A percentile compares a stretch with the other conserved stretches of the same genome.
phyloP scores from a whole-genome alignment of 2,888 invertebrate genomes.

The Chaitophorus viminalis region DNA sequence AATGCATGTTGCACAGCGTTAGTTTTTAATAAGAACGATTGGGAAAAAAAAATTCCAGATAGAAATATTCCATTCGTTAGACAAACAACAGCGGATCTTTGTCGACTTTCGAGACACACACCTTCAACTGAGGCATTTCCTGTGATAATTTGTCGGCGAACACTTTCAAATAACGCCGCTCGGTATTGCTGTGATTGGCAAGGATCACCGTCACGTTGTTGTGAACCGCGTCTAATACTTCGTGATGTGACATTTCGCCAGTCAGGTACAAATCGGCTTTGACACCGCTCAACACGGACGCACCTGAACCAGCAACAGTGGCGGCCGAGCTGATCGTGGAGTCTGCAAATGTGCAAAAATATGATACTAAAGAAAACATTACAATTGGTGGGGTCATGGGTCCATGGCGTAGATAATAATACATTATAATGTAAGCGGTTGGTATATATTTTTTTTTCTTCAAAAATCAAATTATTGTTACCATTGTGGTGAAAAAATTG shows the following conservation, averaged over 20 bases:
- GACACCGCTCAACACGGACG: slow-evolving; percentile 78
- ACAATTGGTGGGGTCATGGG: too few species aligned
- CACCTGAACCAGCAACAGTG: slow-evolving; percentile 91
- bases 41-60: too few species aligned
- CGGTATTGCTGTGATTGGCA: slow-evolving; percentile 93
- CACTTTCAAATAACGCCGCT: slow-evolving; percentile 81
- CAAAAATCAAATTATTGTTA: too few species aligned
- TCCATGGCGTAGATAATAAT: too few species aligned
- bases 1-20: too few species aligned
- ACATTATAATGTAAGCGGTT: too few species aligned
- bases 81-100: slow-evolving; percentile 76
- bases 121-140: slow-evolving; percentile 70
- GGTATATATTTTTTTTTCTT: too few species aligned
- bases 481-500: too few species aligned
- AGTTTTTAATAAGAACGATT: too few species aligned
- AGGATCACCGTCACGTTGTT: slow-evolving; percentile 82
- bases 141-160: slow-evolving; percentile 65
- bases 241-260: slow-evolving; percentile 94
- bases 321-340: slow-evolving; percentile 75
- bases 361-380: too few species aligned
- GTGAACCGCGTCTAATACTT: slow-evolving; percentile 86
- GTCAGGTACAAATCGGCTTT: slow-evolving; percentile 85
- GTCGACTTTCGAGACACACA: slow-evolving; percentile 79
- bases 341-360: slow-evolving; percentile 37
- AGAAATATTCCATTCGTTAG: background rate